Percentiles rank a stretch among this genome's conserved stretches.
phyloP scores from a whole-genome alignment of 2,888 invertebrate genomes.

The Steromphala cineraria region DNA sequence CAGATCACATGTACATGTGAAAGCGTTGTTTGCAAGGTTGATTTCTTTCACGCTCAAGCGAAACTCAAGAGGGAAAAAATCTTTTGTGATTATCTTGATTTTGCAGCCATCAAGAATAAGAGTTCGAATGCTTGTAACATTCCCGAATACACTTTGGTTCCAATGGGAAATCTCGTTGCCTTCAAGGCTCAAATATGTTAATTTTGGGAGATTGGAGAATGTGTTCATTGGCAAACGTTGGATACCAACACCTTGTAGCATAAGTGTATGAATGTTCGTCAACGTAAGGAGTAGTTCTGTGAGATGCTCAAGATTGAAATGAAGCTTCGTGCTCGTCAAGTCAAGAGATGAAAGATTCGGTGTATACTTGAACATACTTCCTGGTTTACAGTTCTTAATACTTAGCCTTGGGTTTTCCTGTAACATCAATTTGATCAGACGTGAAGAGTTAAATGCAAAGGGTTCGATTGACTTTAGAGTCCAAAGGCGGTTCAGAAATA shows the following conservation, averaged over 20 bases:
- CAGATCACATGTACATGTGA: slow-evolving; percentile 91
- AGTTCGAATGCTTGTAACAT: not conserved
- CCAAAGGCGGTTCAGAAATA: not conserved
- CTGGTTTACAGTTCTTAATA: not conserved
- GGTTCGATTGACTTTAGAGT: not conserved
- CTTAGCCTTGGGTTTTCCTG: not conserved
- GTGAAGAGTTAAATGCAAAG: not conserved
- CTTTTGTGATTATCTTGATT: not conserved
- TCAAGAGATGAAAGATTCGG: not conserved
- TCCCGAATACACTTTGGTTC: not conserved
- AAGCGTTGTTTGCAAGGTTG: slow-evolving; percentile 88
- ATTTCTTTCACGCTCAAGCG: slow-evolving; percentile 76
- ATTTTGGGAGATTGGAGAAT: not conserved
- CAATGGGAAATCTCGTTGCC: not conserved
- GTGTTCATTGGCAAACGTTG: not conserved
- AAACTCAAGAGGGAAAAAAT: not conserved
- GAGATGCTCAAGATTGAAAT: not conserved
- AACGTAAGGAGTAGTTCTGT: not conserved
- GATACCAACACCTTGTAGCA: not conserved
- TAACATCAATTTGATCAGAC: not conserved
- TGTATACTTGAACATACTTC: not conserved
- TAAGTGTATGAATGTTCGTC: not conserved
- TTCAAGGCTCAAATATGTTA: not conserved
- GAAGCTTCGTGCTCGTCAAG: not conserved
- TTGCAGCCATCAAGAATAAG: not conserved